Evolutionary conservation across 2,888 invertebrate species (phyloP), one percentile per base, ranked within the genome.

Genomic region (Chloroclysta siterata): DNA sequence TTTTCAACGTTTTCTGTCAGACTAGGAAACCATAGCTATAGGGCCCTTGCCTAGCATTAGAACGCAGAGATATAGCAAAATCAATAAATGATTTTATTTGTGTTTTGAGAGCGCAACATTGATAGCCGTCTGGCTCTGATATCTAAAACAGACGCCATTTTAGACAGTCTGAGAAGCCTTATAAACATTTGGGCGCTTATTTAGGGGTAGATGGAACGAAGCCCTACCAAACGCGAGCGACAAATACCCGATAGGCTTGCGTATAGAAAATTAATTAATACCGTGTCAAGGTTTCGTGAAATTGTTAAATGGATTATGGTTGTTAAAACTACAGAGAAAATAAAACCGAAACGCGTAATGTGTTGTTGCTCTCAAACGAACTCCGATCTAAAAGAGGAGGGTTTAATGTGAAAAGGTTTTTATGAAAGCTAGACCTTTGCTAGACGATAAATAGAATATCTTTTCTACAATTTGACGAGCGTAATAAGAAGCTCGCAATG

Each of bases 151-250:
- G 83, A 74, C 78, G 90, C 90, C 90, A 91, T 91, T 87, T 89
- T 89, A 76, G 81, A 77, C 73, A 75, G 79, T 80, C 81, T 83
- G 74, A 74, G 90, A 92, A 92, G 84, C 89, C 91, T 54, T 82
- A 88, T 65, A 77, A 83, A 77, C 69, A 85, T 88, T 86, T 77
- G 82, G 83, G 78, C 68, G 73, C 71, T 77, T 84, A 81, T 85
- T 88, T 84, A 76, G 82, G 79, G 80, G 82, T 81, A 80, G 81
- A 80, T 75, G 71, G 78, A 65, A 73, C 66, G 87, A 91, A 90
- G 85, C 89, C 91, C 17, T 76, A 65, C 48, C 48, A 72, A 64
- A 79, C 71, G 65, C 71, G 61, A 76, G 69, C 75, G 77, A 82
- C 81, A 79, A 80, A 76, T 72, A 79, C 70, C 75, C 73, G 73